Evolutionary conservation across 2,113 vertebrate species (phyloP).

Genomic region (Corythornis madagascariensis): DNA sequence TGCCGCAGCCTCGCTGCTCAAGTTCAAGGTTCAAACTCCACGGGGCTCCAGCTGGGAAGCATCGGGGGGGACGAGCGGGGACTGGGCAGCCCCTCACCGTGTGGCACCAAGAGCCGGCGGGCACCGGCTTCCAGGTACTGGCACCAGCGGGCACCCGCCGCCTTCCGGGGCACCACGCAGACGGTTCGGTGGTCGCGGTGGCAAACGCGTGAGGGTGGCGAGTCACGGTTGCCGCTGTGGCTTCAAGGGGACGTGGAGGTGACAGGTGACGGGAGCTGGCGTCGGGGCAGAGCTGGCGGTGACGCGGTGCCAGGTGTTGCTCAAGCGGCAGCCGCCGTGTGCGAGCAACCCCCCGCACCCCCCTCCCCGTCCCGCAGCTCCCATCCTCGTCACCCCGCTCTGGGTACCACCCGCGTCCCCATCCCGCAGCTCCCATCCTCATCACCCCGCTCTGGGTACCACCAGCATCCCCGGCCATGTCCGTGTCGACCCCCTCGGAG

Average conservation of each 20-base stretch:
- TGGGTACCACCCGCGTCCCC: not conserved
- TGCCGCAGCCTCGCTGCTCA: not conserved
- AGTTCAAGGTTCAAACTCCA: slow-evolving; percentile 51
- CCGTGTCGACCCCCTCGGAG: not conserved
- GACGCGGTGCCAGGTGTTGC: not conserved
- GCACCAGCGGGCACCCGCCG: no score
- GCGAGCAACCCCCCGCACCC: not conserved
- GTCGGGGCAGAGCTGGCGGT: not conserved
- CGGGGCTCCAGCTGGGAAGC: not conserved
- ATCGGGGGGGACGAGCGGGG: rapidly evolving
- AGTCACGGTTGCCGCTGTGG: rapidly evolving
- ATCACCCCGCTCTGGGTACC: rapidly evolving
- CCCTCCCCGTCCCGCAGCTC: not conserved
- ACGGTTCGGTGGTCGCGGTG: no score
- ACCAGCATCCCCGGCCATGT: not conserved
- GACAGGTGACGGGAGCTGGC: rapidly evolving
- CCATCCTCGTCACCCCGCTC: rapidly evolving
- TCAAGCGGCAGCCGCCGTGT: not conserved
- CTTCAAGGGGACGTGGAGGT: rapidly evolving
- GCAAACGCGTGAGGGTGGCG: rapidly evolving
- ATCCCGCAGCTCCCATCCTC: not conserved
- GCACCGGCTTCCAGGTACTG: no score
- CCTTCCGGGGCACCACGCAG: no score
- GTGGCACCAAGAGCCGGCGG: rapidly evolving
- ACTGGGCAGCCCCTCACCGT: rapidly evolving